Evolutionary conservation across 2,113 vertebrate genomes (phyloP).

Genomic region (Callocephalon fimbriatum): DNA sequence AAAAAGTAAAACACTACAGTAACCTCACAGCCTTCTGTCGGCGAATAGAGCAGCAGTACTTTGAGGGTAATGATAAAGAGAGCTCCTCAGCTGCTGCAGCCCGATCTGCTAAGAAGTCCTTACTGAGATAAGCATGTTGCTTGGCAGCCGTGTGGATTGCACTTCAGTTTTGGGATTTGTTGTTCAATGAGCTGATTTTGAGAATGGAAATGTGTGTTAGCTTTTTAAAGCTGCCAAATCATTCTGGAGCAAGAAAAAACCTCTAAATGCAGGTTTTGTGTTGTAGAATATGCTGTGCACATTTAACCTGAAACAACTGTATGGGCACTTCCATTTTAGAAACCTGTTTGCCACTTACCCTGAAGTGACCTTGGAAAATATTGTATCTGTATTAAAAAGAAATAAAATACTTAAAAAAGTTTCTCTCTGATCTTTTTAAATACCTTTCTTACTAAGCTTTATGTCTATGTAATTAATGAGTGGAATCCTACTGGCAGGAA

Average conservation of each 20-base stretch:
- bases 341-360: conserved; percentile 68
- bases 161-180: conserved; percentile 18
- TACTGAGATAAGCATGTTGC: conserved; percentile 44
- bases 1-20: conserved; percentile 89
- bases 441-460: conserved; percentile 59
- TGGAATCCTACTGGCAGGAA: neutral
- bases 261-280: neutral
- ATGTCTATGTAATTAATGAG: neutral
- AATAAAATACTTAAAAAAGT: conserved; percentile 66
- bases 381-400: conserved; percentile 57
- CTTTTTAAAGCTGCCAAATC: conserved; percentile 59
- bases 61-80: conserved; percentile 76
- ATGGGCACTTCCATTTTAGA: conserved; percentile 71
- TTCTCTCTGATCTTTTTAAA: conserved; percentile 76
- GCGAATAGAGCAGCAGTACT: conserved; percentile 91
- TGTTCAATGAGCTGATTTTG: conserved; percentile 19
- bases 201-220: conserved; percentile 8
- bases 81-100: conserved; percentile 21
- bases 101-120: conserved; percentile 73
- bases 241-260: neutral
- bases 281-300: conserved; percentile 43
- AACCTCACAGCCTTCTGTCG: conserved; percentile 93
- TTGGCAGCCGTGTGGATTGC: neutral
- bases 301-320: conserved; percentile 58
- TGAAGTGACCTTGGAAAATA: conserved; percentile 79